phyloP scores from a whole-genome alignment of 2,797 vertebrate genomes.

The Momotus momota region DNA sequence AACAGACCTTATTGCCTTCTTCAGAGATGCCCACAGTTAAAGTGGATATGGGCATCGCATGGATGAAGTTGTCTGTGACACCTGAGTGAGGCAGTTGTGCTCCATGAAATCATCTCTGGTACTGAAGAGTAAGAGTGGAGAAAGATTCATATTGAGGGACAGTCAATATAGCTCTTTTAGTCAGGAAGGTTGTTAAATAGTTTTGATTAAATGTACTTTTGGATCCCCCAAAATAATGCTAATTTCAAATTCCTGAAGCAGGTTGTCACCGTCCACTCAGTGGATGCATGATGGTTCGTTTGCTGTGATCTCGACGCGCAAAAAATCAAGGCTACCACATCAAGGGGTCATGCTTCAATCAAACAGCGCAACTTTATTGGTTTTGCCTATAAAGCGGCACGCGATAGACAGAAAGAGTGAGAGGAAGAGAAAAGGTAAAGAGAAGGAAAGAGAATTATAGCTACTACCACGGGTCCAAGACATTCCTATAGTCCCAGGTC shows the following conservation, averaged over 20 bases:
- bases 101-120: not conserved
- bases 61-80: not conserved
- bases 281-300: too few relatives aligned
- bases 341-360: too few relatives aligned
- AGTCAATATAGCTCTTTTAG: fast-evolving
- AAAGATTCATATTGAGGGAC: not conserved
- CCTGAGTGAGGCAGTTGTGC: not conserved
- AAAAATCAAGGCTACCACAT: too few relatives aligned
- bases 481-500: too few relatives aligned
- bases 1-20: not conserved
- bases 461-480: too few relatives aligned
- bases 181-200: not conserved
- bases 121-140: not conserved
- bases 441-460: too few relatives aligned
- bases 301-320: too few relatives aligned
- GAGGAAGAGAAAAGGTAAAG: too few relatives aligned
- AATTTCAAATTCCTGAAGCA: not conserved
- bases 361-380: too few relatives aligned
- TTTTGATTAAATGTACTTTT: not conserved
- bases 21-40: not conserved
- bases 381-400: too few relatives aligned
- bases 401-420: too few relatives aligned
- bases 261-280: too few relatives aligned
- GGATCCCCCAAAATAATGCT: not conserved
- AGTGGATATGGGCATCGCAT: not conserved